Evolutionary conservation across 2,113 vertebrate genomes (phyloP), one percentile per base, ranked within the genome.

Genomic region (Uria lomvia): DNA sequence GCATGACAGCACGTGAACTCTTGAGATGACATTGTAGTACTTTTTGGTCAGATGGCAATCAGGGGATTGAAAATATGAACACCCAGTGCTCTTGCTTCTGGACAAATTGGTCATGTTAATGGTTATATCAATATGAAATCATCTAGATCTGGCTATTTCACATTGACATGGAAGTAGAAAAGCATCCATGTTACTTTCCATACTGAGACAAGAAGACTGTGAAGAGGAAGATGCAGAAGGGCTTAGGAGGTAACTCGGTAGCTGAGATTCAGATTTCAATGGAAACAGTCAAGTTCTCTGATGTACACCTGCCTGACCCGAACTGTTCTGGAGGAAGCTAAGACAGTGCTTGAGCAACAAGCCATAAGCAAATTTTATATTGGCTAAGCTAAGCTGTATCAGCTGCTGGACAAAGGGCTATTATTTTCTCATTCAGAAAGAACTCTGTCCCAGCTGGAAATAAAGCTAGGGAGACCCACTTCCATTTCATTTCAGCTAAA

Each of bases 401-500:
- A 95, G 91, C 59, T 97, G 92, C 91, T 86, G 52, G 60, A 97
- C 87, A 96, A 93, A 95, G 86, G 36, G 38, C 34, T 80, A 84
- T 76, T 97, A 92, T 96, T 96, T 92, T 55, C 38, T 92, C 47
- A 53, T 30, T 96, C 92, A 88, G 63, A 66, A 71, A 74, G 53
- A 88, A n/a, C 38, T 91, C 67, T 72, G 23, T n/a, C 58, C 62
- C 62, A 94, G 70, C 50, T 88, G 81, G 49, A 89, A 85, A 81
- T 27, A 56, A 85, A 85, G 27, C 66, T 55, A 65, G 38, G 0
- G 4, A 86, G 74, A 91, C 21, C 3, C 18, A 78, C 15, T 82
- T 88, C 71, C 56, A 78, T 62, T 88, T 77, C 14, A 43, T 65
- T 78, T 90, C 55, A 90, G 27, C 56, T 90, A 34, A 75, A 94